Evolutionary conservation across 2,113 vertebrate species (phyloP).

Genomic region (Anser cygnoides): DNA sequence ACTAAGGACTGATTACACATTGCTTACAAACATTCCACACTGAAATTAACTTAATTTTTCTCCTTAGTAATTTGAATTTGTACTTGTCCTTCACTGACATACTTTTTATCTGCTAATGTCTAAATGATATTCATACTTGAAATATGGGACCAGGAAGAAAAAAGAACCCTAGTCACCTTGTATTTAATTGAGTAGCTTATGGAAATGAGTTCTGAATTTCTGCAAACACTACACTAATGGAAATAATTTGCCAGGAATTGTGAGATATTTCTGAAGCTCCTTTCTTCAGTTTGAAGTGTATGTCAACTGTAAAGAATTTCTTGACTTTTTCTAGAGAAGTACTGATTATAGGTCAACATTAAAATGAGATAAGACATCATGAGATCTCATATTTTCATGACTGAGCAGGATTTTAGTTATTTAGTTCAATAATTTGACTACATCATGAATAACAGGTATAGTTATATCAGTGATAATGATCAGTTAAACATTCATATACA

Average conservation of each 20-base stretch:
- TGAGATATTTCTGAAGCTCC: background rate
- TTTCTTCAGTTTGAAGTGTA: background rate
- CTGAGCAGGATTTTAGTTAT: background rate
- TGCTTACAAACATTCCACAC: constrained; percentile 61
- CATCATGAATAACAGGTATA: background rate
- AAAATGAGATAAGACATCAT: background rate
- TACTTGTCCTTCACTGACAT: constrained; percentile 59
- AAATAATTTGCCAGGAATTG: background rate
- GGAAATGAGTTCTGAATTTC: background rate
- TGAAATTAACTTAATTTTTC: constrained; percentile 61
- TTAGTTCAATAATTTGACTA: background rate
- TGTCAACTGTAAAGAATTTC: background rate
- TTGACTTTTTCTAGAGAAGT: background rate
- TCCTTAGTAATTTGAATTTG: constrained; percentile 71
- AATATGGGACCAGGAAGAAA: constrained; percentile 37
- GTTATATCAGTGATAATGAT: background rate
- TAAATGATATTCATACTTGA: constrained; percentile 50
- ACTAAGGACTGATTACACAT: constrained; percentile 70
- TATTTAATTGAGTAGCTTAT: background rate
- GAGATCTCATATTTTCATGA: background rate
- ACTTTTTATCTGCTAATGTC: constrained; percentile 61
- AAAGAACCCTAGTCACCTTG: background rate
- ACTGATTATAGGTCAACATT: background rate
- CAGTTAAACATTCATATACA: background rate
- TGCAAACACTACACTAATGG: background rate